Conservation (phyloP, 2,113 vertebrate species). For the Quiscalus mexicanus region DNA sequence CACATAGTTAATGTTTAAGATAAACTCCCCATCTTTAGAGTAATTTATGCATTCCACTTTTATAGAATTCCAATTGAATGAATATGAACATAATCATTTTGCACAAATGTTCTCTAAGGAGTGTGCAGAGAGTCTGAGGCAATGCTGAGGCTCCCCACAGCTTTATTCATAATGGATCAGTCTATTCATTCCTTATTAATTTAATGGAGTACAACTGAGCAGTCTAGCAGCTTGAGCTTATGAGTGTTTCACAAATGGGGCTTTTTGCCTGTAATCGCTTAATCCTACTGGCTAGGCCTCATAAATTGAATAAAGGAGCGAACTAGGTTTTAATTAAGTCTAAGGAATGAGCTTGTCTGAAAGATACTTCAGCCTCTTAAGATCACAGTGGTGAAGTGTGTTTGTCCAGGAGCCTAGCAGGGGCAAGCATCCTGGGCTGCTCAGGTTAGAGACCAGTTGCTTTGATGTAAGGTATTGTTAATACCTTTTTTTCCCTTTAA, state of each 20-base stretch:
- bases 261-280: slow-evolving; percentile 96
- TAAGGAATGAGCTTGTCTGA: slow-evolving; percentile 80
- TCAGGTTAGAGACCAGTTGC: slow-evolving; percentile 47
- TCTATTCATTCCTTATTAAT: slow-evolving; percentile 90
- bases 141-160: slow-evolving; percentile 81
- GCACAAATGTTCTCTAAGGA: slow-evolving; percentile 83
- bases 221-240: slow-evolving; percentile 87
- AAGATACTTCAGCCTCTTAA: slow-evolving; percentile 76
- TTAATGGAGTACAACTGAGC: slow-evolving; percentile 90
- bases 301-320: slow-evolving; percentile 88
- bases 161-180: slow-evolving; percentile 87
- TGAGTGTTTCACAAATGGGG: slow-evolving; percentile 90
- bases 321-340: slow-evolving; percentile 98
- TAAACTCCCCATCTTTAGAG: slow-evolving; percentile 83
- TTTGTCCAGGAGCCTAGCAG: slow-evolving; percentile 69
- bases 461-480: slow-evolving; percentile 70
- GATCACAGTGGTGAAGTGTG: slow-evolving; percentile 73
- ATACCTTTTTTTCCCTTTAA: slow-evolving; percentile 49
- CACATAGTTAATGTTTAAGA: slow-evolving; percentile 88
- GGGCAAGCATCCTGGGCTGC: slow-evolving; percentile 41
- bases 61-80: slow-evolving; percentile 87
- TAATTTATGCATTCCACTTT: slow-evolving; percentile 84
- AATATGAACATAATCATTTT: slow-evolving; percentile 88
- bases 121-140: slow-evolving; percentile 80
- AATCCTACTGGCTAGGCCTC: slow-evolving; percentile 94